Percentiles rank a stretch among this genome's conserved stretches.
These are phyloP conservation scores for Sitta europaea DNA, from an alignment of 2,113 vertebrate species.

Conservation along the genomic window DNA sequence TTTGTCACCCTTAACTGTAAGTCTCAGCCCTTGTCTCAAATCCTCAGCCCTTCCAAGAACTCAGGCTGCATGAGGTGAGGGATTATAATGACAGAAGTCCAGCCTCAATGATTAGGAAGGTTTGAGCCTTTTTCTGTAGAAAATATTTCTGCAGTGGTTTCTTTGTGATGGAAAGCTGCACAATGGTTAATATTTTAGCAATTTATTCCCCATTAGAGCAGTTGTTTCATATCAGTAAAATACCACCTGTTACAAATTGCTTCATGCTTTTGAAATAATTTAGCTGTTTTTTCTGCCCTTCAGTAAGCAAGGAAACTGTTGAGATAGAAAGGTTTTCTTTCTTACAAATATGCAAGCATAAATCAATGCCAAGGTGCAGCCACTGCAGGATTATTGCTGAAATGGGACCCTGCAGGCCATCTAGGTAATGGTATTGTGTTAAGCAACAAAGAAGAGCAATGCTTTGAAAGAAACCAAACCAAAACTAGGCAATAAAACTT, in stretches of 20 bases:
- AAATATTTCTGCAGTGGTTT: neutral
- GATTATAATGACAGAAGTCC: neutral
- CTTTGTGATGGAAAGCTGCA: neutral
- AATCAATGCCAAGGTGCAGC: constrained; percentile 37
- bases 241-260: constrained; percentile 4
- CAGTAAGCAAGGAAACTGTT: neutral
- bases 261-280: constrained; percentile 16
- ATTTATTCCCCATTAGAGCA: neutral
- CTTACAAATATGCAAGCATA: constrained; percentile 13
- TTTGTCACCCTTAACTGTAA: neutral
- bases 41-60: neutral
- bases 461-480: neutral
- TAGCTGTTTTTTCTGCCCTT: neutral
- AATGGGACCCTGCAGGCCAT: neutral
- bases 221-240: neutral
- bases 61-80: neutral
- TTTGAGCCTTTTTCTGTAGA: neutral
- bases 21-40: neutral
- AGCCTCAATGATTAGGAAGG: neutral
- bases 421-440: neutral
- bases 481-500: neutral
- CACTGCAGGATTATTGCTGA: neutral
- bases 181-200: neutral
- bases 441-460: neutral
- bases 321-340: neutral